A percentile compares a stretch with the other conserved stretches of the same genome.
Conservation (phyloP, 2,113 vertebrate genomes). For the Addax nasomaculatus region DNA sequence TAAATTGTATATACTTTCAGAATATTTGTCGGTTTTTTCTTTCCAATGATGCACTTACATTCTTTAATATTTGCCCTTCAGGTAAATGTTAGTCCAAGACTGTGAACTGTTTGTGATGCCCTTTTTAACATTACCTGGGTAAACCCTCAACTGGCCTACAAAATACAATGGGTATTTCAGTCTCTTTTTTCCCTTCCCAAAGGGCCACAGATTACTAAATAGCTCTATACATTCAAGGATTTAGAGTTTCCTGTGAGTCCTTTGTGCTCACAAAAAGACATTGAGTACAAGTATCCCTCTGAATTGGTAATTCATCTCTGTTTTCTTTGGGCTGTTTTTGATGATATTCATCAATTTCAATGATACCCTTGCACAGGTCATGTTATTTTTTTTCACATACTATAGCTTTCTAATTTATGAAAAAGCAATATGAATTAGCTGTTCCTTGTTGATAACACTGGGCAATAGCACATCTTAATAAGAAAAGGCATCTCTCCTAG, state of each 20-base stretch:
- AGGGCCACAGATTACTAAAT: conserved; percentile 60
- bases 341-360: conserved; percentile 60
- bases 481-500: not conserved
- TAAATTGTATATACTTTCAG: not conserved
- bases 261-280: conserved; percentile 66
- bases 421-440: not conserved
- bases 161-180: conserved; percentile 55
- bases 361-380: not conserved
- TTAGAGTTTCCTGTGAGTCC: conserved; percentile 72
- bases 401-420: not conserved
- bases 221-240: conserved; percentile 73
- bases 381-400: conserved; percentile 3
- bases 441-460: not conserved
- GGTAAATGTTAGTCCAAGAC: conserved; percentile 5
- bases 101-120: not conserved
- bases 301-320: conserved; percentile 65
- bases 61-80: not conserved
- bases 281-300: conserved; percentile 56
- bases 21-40: not conserved
- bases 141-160: not conserved
- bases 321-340: conserved; percentile 62
- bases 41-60: not conserved
- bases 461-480: not conserved
- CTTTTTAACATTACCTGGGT: conserved; percentile 59
- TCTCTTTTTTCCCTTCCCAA: conserved; percentile 31